Evolutionary conservation across 1,140 invertebrate genomes (phyloP).

Genomic region (Drosophila saltans): DNA sequence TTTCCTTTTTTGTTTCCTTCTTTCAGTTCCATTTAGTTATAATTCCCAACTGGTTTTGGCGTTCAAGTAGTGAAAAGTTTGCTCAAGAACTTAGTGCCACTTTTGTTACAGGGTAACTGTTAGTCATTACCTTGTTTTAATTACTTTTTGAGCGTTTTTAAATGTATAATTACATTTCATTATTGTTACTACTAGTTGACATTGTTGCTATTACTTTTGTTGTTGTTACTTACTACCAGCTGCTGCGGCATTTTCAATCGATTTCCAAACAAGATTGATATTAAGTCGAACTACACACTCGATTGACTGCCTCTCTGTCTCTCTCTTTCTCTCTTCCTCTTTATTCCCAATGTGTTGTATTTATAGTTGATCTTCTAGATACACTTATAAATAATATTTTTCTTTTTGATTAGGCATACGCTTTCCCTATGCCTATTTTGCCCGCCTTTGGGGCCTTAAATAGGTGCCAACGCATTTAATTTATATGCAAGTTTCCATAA

Average conservation of each 20-base stretch:
- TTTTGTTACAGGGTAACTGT: neutral
- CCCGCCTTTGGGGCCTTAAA: constrained; percentile 11
- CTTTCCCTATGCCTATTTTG: neutral
- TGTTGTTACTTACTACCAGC: constrained; percentile 5
- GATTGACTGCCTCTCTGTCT: neutral
- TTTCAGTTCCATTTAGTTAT: too few relatives aligned
- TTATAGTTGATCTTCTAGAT: constrained; percentile 23
- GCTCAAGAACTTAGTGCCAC: too few relatives aligned
- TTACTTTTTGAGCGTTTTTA: neutral
- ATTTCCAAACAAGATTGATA: constrained; percentile 59
- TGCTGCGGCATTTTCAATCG: constrained; percentile 71
- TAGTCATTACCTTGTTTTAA: neutral
- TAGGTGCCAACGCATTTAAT: constrained; percentile 44
- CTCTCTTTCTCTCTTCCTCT: constrained; percentile 4
- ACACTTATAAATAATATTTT: constrained; percentile 53
- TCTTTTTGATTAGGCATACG: constrained; percentile 20
- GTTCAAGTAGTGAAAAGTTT: too few relatives aligned
- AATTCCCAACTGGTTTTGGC: too few relatives aligned
- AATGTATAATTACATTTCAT: constrained; percentile 62
- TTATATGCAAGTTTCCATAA: constrained; percentile 38
- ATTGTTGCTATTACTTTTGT: constrained; percentile 33
- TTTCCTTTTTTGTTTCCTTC: too few relatives aligned
- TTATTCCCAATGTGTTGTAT: constrained; percentile 10
- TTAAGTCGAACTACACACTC: constrained; percentile 24
- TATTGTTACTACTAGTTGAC: constrained; percentile 45